phyloP scores from a whole-genome alignment of 2,113 vertebrate genomes.

The Rhagologus leucostigma region DNA sequence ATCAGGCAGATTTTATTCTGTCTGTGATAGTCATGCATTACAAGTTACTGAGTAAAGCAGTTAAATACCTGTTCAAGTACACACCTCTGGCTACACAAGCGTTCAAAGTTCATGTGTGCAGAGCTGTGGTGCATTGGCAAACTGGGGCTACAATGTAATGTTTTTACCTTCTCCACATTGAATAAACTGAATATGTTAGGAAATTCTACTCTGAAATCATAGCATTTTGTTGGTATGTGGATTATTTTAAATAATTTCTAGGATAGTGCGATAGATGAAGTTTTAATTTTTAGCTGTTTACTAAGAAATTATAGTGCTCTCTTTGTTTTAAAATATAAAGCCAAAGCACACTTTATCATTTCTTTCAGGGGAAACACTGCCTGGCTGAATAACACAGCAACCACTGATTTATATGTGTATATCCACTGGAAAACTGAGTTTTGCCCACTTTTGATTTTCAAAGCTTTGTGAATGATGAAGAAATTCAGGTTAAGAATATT shows the following conservation, averaged over 20 bases:
- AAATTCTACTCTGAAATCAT: neutral
- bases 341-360: neutral
- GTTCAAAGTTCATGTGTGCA: neutral
- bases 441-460: neutral
- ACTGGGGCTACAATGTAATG: neutral
- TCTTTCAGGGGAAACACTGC: neutral
- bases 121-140: neutral
- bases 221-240: neutral
- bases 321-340: neutral
- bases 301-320: neutral
- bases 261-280: neutral
- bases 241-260: neutral
- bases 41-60: neutral
- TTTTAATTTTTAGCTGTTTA: neutral
- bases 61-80: neutral
- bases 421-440: neutral
- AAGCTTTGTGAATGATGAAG: neutral
- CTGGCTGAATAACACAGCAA: neutral
- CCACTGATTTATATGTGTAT: neutral
- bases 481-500: neutral
- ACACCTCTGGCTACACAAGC: neutral
- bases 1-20: slow-evolving; percentile 31
- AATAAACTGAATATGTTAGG: neutral
- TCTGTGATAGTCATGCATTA: neutral
- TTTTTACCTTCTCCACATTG: neutral